Evolutionary conservation across 2,888 invertebrate genomes (phyloP).

Genomic region (Nephrotoma guestfalica): DNA sequence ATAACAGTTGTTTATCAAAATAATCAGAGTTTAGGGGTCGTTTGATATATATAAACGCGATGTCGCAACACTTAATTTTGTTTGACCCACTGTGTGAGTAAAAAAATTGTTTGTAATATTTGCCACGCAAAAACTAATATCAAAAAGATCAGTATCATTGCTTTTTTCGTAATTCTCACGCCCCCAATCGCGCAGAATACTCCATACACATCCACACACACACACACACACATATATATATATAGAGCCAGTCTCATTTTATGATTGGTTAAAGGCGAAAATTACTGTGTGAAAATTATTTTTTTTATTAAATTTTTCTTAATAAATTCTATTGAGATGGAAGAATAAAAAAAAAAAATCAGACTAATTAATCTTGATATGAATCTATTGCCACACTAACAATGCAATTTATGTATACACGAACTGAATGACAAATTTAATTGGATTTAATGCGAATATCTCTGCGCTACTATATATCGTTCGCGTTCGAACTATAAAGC

Average conservation of each 20-base stretch:
- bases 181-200: background rate
- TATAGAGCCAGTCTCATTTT: background rate
- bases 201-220: background rate
- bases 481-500: background rate
- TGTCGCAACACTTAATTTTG: too few species aligned
- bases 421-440: background rate
- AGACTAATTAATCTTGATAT: background rate
- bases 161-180: background rate
- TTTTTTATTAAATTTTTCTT: background rate
- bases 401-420: background rate
- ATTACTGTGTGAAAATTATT: background rate
- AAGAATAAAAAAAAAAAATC: background rate
- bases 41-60: too few species aligned
- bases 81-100: background rate
- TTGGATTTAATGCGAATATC: background rate
- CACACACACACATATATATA: background rate
- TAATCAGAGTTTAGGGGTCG: too few species aligned
- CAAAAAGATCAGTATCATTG: background rate
- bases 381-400: background rate
- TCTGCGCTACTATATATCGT: background rate
- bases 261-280: background rate
- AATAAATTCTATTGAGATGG: background rate
- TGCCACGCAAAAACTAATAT: background rate
- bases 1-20: too few species aligned
- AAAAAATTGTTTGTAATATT: background rate